Base-by-base conservation (phyloP, 2,888 invertebrate species). In the Uropetala carovei region DNA sequence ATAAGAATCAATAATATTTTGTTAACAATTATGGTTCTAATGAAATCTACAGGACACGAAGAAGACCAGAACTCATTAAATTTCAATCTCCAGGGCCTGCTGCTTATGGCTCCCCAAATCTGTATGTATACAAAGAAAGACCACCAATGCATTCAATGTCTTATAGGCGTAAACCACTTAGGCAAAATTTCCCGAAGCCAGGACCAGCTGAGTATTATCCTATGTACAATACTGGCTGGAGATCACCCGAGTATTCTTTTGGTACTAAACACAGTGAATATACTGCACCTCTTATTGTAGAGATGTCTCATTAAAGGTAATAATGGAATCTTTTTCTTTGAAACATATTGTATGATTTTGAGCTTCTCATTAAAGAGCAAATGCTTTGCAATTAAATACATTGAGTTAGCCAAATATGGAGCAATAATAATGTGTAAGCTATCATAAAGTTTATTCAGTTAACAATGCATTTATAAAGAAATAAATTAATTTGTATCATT, bases 161-260 rank as follows among this genome's bases (percentile, higher is more conserved):
- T 22, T 93, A 94, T 1, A 92, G 93, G 93, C 56, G 95, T 95
- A 93, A 93, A 95, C 83, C 60, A 56, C 56, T 56, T 11, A 30
- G 60, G 30, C 30, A 27, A 16, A 59, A 59, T 16, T 60, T 60
- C 11, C 93, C 94, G 93, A 95, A 95, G 16, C 96, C 96, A 5
- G 96, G 96, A 0, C 96, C 96, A 16, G 96, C 96, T 30, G 96
- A 95, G 43, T 96, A 96, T 94, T 95, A 95, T 94, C 96, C 96
- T 93, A 94, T 94, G 16, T 94, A 95, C 93, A 94, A 94, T 57
- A 95, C 95, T 60, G 83, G 93, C 8, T 94, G 93, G 92, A 92
- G 92, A 93, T 94, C 94, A 92, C 96, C 96, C 18, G 94, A 94
- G 58, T 97, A 96, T 94, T 96, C 96, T 30, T 97, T 97, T 94